Evolutionary conservation across 2,113 vertebrate genomes (phyloP), one percentile per base, ranked within the genome.

Genomic region (Lepus timidus): DNA sequence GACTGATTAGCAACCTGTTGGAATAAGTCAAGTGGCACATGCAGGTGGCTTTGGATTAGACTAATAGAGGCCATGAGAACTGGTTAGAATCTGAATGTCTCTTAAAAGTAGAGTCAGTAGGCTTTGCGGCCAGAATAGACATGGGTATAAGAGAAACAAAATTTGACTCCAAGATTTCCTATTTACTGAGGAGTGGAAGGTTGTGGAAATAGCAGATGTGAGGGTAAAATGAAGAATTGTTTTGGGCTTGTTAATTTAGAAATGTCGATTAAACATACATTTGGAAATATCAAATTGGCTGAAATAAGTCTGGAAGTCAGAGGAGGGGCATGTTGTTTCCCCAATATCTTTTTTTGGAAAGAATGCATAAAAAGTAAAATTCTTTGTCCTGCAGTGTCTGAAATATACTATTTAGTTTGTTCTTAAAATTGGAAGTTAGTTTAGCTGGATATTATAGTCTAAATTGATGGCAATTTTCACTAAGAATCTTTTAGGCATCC

Each of bases 301-400:
- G 12, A 33, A 71, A 58, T 92, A 94, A 81, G n/a, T 61, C 74
- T 81, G 36, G 13, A 74, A 22, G 85, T 81, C 11, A 85, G 55
- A 27, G 49, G 31, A 52, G 19, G 19, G 52, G 22, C 13, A 75
- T 78, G 58, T 62, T 52, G 33, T 73, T 85, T 25, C 62, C 6
- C 80, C 70, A 33, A 62, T 22, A 79, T 67, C 9, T 79, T 88
- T 78, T 89, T 22, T 76, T 75, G 88, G n/a, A 81, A 94, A 80
- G n/a, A 70, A 62, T 58, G 11, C 27, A 49, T 71, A 64, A 52
- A 52, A 88, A 84, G 55, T 75, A 73, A 87, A 62, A 29, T 61
- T 90, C 86, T 87, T 31, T 61, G 16, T 39, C 16, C 22, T 90
- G 73, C 58, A 65, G 0, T 70, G 33, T 62, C n/a, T 71, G 29